These are phyloP conservation scores for Zaprionus tsacasi DNA, from an alignment of 1,140 invertebrate species.

Conservation along the genomic window DNA sequence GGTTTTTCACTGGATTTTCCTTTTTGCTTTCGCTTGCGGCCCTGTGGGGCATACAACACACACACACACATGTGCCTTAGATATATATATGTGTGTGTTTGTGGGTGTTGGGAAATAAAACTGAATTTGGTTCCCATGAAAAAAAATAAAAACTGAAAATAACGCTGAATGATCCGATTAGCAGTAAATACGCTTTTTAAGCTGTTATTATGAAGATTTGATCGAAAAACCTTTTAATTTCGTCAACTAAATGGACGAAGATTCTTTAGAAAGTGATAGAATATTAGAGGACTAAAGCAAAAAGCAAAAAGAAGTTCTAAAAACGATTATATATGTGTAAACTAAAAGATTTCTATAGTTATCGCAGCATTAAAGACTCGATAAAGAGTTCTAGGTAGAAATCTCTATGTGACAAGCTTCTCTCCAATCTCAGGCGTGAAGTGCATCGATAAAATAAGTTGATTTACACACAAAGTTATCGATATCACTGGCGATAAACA, in stretches of 20 bases:
- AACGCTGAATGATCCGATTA: slow-evolving; percentile 10
- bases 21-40: slow-evolving; percentile 22
- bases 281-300: background rate
- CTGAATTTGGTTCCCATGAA: slow-evolving; percentile 6
- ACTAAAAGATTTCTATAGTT: too few species aligned
- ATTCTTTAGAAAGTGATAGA: background rate
- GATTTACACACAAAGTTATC: background rate
- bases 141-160: background rate
- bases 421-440: background rate
- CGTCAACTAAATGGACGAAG: background rate
- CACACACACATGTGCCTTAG: background rate
- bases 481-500: background rate
- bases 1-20: slow-evolving; percentile 49
- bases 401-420: background rate
- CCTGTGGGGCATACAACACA: slow-evolving; percentile 5
- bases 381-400: too few species aligned
- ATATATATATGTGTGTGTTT: slow-evolving; percentile 4
- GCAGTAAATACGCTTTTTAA: slow-evolving; percentile 9
- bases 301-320: too few species aligned
- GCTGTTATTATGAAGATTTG: slow-evolving; percentile 20
- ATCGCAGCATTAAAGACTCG: too few species aligned
- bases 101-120: slow-evolving; percentile 4
- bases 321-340: too few species aligned
- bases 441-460: background rate
- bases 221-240: background rate